Evolutionary conservation across 2,888 invertebrate species (phyloP), one percentile per base, ranked within the genome.

Genomic region (Plagodis pulveraria): DNA sequence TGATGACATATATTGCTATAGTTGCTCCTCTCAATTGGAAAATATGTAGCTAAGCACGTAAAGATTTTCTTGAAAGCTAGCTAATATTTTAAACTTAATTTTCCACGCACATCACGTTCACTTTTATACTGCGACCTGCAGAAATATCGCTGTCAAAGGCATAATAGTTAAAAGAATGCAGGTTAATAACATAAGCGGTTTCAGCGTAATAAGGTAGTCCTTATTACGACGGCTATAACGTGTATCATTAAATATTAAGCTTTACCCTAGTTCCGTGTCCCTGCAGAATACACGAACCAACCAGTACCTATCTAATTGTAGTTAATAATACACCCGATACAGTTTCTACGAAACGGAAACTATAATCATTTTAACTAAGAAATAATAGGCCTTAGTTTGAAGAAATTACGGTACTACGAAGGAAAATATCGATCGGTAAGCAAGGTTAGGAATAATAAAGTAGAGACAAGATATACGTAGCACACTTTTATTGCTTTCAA

Each of bases 241-340:
- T 38, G 11, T 4, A 41, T 0, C 33, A 40, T 10, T 10, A 65
- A 67, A 61, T 65, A 69, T 67, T 67, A 51, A 69, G 40, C 57
- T 45, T 33, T 57, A 59, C 63, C 68, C 66, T 63, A 68, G 59
- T 64, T 68, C 44, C 60, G 49, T 56, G 61, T 69, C 62, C 64
- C 56, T 12, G 56, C 52, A 62, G 67, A 54, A 62, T 63, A 66
- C 56, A 62, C 59, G 51, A 50, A 56, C 50, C 53, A 57, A 57
- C 48, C 65, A 67, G 67, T 66, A 50, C 54, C 50, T 56, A 57
- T 59, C 48, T 66, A 67, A 70, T 66, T 57, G 62, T 53, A 55
- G 57, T 62, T 63, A 62, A 56, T 60, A 50, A 45, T 41, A 43
- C 48, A 43, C 44, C 59, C 49, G 42, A 46, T 58, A 56, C 48